Percentiles rank a stretch among this genome's conserved stretches.
phyloP scores from a whole-genome alignment of 2,888 invertebrate genomes.

The Caenorhabditis sp. region DNA sequence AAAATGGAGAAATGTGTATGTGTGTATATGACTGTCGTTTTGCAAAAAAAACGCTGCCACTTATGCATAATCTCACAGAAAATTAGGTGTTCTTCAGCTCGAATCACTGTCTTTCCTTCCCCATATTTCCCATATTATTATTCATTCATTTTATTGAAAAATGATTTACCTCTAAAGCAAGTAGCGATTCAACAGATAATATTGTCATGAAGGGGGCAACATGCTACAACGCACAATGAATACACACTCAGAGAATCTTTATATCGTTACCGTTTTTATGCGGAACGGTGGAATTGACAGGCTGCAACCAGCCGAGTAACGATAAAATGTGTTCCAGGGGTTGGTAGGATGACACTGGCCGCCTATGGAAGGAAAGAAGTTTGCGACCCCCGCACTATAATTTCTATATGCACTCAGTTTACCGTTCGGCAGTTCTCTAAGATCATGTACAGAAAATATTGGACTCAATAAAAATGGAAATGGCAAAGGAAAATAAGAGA shows the following conservation, averaged over 20 bases:
- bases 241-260: constrained; percentile 10
- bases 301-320: constrained; percentile 17
- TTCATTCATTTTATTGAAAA: neutral
- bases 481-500: constrained; percentile 11
- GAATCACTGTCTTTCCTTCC: neutral
- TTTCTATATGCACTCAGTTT: constrained; percentile 15
- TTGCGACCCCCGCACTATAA: constrained; percentile 13
- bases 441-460: constrained; percentile 22
- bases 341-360: no score
- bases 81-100: neutral
- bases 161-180: constrained; percentile 13
- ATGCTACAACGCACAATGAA: constrained; percentile 17
- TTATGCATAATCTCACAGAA: constrained; percentile 17
- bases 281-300: neutral
- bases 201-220: constrained; percentile 31
- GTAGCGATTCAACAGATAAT: constrained; percentile 24
- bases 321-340: constrained; percentile 8
- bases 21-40: neutral
- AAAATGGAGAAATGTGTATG: neutral
- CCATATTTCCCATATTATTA: neutral
- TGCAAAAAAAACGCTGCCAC: constrained; percentile 1
- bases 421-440: constrained; percentile 6
- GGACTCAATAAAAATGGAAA: constrained; percentile 3
- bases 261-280: constrained; percentile 22
- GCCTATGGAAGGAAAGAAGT: no score